A percentile compares a stretch with the other conserved stretches of the same genome.
These are phyloP conservation scores for Trimorus sp. DNA, from an alignment of 2,888 invertebrate species.

Conservation along the genomic window DNA sequence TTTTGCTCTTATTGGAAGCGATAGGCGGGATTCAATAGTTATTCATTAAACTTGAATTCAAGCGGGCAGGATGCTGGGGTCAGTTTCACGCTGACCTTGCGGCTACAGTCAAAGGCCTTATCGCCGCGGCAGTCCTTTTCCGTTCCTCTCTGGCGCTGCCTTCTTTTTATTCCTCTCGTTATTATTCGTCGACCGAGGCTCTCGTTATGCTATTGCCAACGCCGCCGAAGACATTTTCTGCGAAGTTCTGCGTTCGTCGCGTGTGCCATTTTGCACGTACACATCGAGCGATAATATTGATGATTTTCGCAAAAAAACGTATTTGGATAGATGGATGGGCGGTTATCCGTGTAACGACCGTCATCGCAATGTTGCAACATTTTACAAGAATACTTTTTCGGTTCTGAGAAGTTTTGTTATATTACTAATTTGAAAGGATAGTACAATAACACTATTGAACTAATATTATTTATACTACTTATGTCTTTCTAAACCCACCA, in stretches of 20 bases:
- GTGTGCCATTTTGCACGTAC: no score
- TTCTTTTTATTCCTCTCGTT: slow-evolving; percentile 58
- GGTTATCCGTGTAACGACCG: no score
- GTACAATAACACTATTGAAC: no score
- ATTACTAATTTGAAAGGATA: no score
- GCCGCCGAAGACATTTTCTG: slow-evolving; percentile 34
- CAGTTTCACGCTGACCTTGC: slow-evolving; percentile 79
- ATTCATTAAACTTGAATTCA: slow-evolving; percentile 81
- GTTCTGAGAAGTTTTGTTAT: no score
- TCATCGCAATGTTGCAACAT: no score
- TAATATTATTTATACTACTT: no score
- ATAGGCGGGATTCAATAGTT: slow-evolving; percentile 81
- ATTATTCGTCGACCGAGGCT: slow-evolving; percentile 47
- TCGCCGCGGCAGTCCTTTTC: slow-evolving; percentile 74
- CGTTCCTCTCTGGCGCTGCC: slow-evolving; percentile 64
- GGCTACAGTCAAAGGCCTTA: slow-evolving; percentile 80
- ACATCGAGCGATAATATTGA: no score
- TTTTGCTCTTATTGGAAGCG: slow-evolving; percentile 73
- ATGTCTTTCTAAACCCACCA: no score
- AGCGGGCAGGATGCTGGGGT: slow-evolving; percentile 79
- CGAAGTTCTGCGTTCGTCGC: background rate
- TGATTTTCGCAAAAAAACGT: no score
- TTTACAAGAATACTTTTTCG: no score
- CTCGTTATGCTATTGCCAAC: slow-evolving; percentile 48
- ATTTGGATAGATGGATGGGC: no score